phyloP scores from a whole-genome alignment of 1,140 invertebrate genomes.

The Bombus difficillimus region DNA sequence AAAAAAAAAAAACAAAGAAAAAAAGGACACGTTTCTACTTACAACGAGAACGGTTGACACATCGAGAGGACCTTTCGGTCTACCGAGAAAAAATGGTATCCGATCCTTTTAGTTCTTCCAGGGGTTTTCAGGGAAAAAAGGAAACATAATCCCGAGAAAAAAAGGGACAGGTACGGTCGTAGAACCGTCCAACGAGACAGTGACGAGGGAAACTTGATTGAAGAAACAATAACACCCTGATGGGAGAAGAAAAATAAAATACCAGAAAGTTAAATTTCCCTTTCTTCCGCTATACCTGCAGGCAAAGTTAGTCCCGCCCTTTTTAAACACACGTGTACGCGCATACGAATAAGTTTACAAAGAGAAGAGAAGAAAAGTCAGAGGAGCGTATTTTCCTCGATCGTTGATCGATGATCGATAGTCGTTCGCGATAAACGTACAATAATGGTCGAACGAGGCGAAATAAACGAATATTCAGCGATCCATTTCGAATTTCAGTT shows the following conservation, averaged over 20 bases:
- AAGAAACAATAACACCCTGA: not conserved
- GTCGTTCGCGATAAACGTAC: not conserved
- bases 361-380: not conserved
- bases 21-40: not conserved
- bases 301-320: not conserved
- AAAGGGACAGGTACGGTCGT: not conserved
- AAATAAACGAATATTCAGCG: constrained; percentile 58
- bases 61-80: not conserved
- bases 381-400: not conserved
- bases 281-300: not conserved
- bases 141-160: not conserved
- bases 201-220: not conserved
- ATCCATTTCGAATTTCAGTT: constrained; percentile 53
- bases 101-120: not conserved
- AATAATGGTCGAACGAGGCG: not conserved
- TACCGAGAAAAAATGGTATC: not conserved
- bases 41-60: not conserved
- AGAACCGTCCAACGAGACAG: not conserved
- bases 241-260: not conserved
- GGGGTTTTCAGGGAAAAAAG: not conserved
- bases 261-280: not conserved
- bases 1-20: fast-evolving
- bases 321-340: not conserved
- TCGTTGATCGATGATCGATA: not conserved
- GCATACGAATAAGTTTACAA: too few relatives aligned